Base-by-base conservation (phyloP, 2,113 vertebrate genomes). In the Melanotaenia duboulayi region DNA sequence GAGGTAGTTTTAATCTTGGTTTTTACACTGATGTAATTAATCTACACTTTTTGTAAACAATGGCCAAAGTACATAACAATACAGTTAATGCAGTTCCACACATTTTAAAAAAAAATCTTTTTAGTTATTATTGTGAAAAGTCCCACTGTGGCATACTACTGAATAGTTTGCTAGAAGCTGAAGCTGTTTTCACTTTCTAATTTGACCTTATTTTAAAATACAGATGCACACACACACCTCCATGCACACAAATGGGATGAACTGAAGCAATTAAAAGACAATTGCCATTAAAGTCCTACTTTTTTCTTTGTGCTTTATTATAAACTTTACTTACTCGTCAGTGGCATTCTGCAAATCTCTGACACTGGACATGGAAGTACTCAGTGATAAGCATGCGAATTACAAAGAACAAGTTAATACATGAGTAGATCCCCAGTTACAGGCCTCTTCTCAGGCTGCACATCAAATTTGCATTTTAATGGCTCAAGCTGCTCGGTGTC, bases 391-490 rank as follows among this genome's bases (percentile, higher is more conserved):
- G 81, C 55, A 63, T 69, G 64, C 71, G 70, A 76, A 81, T 37
- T 59, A 74, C 59, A 81, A 63, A 65, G 54, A 68, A 64, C 40
- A 39, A 68, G 60, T 50, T 69, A 74, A 82, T 63, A 71, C 40
- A 77, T 39, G 37, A 63, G 58, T 67, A 60, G 54, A 65, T 58
- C 59, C 70, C 51, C 71, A 65, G 20, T 55, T 72, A 49, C 50
- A 51, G 58, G 42, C 50, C 54, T 62, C 49, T 67, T 72, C 51
- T 79, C 61, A 75, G 66, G 60, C 68, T 71, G 83, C 65, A 59
- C 54, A 65, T 50, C 40, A 71, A 81, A 89, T 87, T 83, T 85
- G 70, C 89, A 86, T 89, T 80, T 87, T 87, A 87, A 90, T 87
- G 66, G 89, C 63, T 68, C 17, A 74, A 70, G 64, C 82, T 81